Base-by-base conservation (phyloP, 2,888 invertebrate species). In the Meloe dianella region DNA sequence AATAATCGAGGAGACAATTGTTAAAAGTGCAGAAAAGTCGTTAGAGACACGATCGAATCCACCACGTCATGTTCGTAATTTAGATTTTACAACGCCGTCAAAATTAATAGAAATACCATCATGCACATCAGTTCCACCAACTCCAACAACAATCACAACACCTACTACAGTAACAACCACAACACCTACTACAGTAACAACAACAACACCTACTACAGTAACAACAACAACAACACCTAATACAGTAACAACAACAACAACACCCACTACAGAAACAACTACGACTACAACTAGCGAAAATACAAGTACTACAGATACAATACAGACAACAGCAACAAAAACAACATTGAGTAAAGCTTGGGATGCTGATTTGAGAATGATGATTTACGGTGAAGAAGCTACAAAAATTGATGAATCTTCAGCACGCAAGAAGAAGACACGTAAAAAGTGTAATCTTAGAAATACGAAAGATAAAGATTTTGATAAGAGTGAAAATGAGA, bases 81-180 rank as follows among this genome's bases (percentile, higher is more conserved):
- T 81, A 27, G 74, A 81, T 66, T 81, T 81, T 71, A 75, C 80
- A 2, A 75, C 77, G 1, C 79, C 79, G 7, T 71, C 74, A 22
- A 77, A 74, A 71, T 20, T 20, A 17, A 14, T 47, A 12, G 27
- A 24, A 41, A n/a, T 17, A 47, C 12, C 27, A 51, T 24, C 22
- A 41, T 27, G n/a, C n/a, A 32, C 30, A 24, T 30, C 41, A 24
- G 2, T n/a, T 9, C 17, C 32, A 20, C 54, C 22, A 56, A 14
- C 9, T 20, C 20, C 20, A 9, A 47, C 47, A 17, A 7, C 47
- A 47, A 20, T n/a, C 57, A 24, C 30, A 59, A n/a, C 32, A 24
- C 4, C 51, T 29, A 20, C 56, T 20, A 61, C 38, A 20, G n/a
- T n/a, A n/a, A n/a, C n/a, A n/a, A n/a, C n/a, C n/a, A n/a, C n/a